Base-by-base conservation (phyloP, 2,113 vertebrate genomes). In the Hemiprocne comata region DNA sequence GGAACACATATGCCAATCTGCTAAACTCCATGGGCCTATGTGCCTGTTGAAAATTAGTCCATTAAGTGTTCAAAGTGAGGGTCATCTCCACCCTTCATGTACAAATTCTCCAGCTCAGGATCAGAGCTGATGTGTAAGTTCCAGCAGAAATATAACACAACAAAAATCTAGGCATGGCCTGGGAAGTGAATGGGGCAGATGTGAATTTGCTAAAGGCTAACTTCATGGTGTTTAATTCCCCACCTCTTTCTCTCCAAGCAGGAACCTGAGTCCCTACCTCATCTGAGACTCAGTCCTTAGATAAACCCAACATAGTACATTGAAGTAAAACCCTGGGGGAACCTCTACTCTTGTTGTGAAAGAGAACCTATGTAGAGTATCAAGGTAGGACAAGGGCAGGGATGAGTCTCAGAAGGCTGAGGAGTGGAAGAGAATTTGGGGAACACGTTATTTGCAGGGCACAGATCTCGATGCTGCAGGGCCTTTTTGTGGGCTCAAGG, bases 261-360 rank as follows among this genome's bases (percentile, higher is more conserved):
- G 74, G 57, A 87, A 51, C 8, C 9, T 12, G n/a, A 75, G 26
- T 15, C 18, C 34, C 34, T 60, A 62, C n/a, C 40, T 79, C 64
- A 64, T 7, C 54, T 12, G 31, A 38, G 25, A 31, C 19, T 53
- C 51, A 66, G n/a, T n/a, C 48, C n/a, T 82, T 24, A 60, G 48
- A 64, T 40, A 38, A 4, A 79, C 13, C 6, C 26, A 53, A 19
- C 20, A 14, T 1, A 50, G 29, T 4, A n/a, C 17, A n/a, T 0
- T 36, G 76, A 51, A 87, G 17, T 34, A 29, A 88, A 85, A 55
- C 28, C 62, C 26, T n/a, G 31, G n/a, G 18, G 44, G 19, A 69
- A 85, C 28, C 31, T 69, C 40, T 5, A 2, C 58, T n/a, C 82
- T 50, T 4, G 6, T 5, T 38, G 48, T 1, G 2, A 54, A 69